Evolutionary conservation across 2,888 invertebrate genomes (phyloP), one percentile per base, ranked within the genome.

Genomic region (Ethmia dodecea): DNA sequence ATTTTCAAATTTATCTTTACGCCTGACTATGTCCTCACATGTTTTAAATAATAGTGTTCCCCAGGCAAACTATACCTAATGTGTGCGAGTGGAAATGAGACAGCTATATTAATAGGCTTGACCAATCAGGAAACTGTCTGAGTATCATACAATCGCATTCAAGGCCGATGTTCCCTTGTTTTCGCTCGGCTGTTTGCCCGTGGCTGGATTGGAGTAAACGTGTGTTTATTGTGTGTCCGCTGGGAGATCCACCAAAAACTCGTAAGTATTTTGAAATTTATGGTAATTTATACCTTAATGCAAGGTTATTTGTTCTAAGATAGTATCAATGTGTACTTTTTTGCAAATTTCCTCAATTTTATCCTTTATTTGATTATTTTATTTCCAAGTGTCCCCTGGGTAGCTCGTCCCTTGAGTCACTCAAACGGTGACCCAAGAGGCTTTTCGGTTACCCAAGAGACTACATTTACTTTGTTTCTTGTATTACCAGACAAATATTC

Each of bases 221-320:
- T 16, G 30, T 30, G 30, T 30, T 30, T 18, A 30, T 18, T 30
- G 3, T 10, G 10, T 15, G 16, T 30, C 30, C 10, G 16, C 30
- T 30, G 16, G 13, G 13, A 16, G n/a, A 18, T n/a, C n/a, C 30
- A 4, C 1, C 20, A 13, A 30, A 15, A 9, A 16, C 8, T 8
- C 12, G n/a, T 10, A 5, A 18, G 10, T 5, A 16, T 10, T 16
- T 11, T 18, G 18, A 18, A 5, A 8, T 18, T 16, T 10, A 16
- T 9, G 6, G 10, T 9, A 18, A n/a, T 16, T 11, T 16, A 5
- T n/a, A 11, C 6, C 16, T 9, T 16, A 10, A n/a, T 4, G 10
- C 9, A n/a, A 9, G 16, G 20, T 9, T 8, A 18, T 18, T 5
- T 18, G 9, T 5, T 9, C 18, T 18, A 18, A 18, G 5, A 18